Base-by-base conservation (phyloP, 2,797 vertebrate species). In the Enteromius radiatus region DNA sequence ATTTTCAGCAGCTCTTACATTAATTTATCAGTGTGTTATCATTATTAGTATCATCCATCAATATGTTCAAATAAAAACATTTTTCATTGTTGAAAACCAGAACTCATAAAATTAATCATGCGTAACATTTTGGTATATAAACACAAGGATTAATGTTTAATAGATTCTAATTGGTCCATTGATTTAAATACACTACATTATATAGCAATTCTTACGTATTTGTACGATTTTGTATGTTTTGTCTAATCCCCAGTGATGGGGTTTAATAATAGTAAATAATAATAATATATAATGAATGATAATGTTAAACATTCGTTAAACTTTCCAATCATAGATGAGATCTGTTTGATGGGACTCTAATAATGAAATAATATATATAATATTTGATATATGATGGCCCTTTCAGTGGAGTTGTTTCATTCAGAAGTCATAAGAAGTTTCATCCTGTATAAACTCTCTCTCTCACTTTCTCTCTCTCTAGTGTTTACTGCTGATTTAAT, bases 401-500 rank as follows among this genome's bases (percentile, higher is more conserved):
- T 76, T 76, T 36, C 9, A 76, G 28, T 23, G 71, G 33, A 75
- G 15, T 17, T 52, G 63, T 78, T 52, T 67, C 36, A 19, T 54
- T 82, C 17, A 49, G 28, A 15, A 31, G 73, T 76, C 26, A 82
- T 36, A 67, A 69, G 63, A 69, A 69, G 81, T 82, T 82, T 82
- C 8, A 33, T 76, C 73, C 73, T 82, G 73, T 33, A 11, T 79
- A 82, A 49, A 78, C n/a, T 52, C 45, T 31, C 45, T 84, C 31
- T 84, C 11, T 85, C 47, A 86, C 45, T 78, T 12, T 28, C n/a
- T 64, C 47, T 61, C 74, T 77, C 52, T 82, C 54, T 47, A 26
- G 82, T 49, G 63, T 31, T 65, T 26, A 47, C 38, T 45, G 21
- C 41, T 49, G 54, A 43, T 31, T 56, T 70, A 3, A 5, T 28